Percentiles rank a stretch among this genome's conserved stretches.
phyloP scores from a whole-genome alignment of 1,140 invertebrate genomes.

The Samia ricini region DNA sequence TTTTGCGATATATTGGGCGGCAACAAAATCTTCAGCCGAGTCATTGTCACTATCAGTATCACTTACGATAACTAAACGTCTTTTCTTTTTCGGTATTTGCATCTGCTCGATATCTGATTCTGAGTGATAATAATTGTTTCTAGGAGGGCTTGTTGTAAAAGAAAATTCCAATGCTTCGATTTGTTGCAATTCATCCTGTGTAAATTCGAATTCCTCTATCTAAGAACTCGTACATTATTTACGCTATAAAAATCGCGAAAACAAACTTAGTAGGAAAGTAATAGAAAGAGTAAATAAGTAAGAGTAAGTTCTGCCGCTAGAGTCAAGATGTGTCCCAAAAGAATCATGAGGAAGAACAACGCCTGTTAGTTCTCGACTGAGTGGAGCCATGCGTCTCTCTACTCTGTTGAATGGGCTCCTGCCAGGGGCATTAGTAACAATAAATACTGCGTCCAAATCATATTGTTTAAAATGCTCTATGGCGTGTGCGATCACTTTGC shows the following conservation, averaged over 20 bases:
- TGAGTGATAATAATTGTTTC: slow-evolving; percentile 37
- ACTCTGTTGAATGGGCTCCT: slow-evolving; percentile 44
- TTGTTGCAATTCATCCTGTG: slow-evolving; percentile 40
- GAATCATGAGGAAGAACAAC: slow-evolving; percentile 40
- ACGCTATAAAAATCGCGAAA: slow-evolving; percentile 44
- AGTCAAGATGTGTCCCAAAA: slow-evolving; percentile 40
- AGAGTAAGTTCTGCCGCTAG: too few species aligned
- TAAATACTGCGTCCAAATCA: slow-evolving; percentile 65
- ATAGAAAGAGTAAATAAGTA: too few species aligned
- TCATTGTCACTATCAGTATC: slow-evolving; percentile 38
- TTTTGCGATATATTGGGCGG: slow-evolving; percentile 40
- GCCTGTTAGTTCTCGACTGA: slow-evolving; percentile 38
- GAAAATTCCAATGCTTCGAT: slow-evolving; percentile 42
- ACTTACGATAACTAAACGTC: slow-evolving; percentile 41
- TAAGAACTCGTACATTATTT: slow-evolving; percentile 40
- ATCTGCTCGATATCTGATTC: slow-evolving; percentile 38
- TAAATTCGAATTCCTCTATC: slow-evolving; percentile 43
- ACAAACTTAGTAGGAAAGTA: slow-evolving; percentile 37
- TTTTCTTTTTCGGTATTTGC: slow-evolving; percentile 42
- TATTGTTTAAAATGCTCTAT: slow-evolving; percentile 51
- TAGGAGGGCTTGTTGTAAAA: slow-evolving; percentile 34
- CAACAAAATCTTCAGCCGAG: slow-evolving; percentile 39
- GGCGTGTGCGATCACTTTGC: slow-evolving; percentile 44
- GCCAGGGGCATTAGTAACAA: slow-evolving; percentile 60
- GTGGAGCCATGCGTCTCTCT: slow-evolving; percentile 42